Evolutionary conservation across 1,140 invertebrate genomes (phyloP).

Genomic region (Anthonomus grandis): DNA sequence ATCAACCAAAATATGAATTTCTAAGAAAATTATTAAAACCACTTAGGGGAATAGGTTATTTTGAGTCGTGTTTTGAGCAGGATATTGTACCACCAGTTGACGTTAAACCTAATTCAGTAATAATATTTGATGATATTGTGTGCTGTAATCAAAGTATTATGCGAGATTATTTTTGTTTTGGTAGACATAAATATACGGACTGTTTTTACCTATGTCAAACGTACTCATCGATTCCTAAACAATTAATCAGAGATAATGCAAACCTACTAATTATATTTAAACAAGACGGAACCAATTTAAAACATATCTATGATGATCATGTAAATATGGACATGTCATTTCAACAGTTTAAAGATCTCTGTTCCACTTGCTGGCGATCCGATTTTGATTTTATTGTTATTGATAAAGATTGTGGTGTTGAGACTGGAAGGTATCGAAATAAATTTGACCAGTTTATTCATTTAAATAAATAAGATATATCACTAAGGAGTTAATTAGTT

Average conservation of each 20-base stretch:
- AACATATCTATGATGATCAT: constrained; percentile 48
- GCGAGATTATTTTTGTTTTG: constrained; percentile 44
- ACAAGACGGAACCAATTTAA: constrained; percentile 48
- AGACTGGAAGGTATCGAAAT: constrained; percentile 40
- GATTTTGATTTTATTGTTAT: constrained; percentile 40
- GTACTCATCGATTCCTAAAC: constrained; percentile 47
- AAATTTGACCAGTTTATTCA: constrained; percentile 35
- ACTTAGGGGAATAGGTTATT: constrained; percentile 37
- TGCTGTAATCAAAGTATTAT: constrained; percentile 45
- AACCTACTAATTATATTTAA: constrained; percentile 47
- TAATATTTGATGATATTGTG: constrained; percentile 47
- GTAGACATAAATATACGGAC: constrained; percentile 42
- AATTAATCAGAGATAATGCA: constrained; percentile 47
- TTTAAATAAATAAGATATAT: constrained; percentile 10
- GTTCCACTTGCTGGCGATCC: constrained; percentile 38
- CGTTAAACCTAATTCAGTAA: constrained; percentile 37
- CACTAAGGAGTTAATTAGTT: constrained; percentile 4
- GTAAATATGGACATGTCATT: constrained; percentile 44
- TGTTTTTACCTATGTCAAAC: constrained; percentile 46
- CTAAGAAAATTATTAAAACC: constrained; percentile 35
- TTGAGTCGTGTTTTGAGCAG: constrained; percentile 35
- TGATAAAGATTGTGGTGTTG: constrained; percentile 37
- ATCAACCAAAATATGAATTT: constrained; percentile 45
- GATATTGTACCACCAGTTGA: constrained; percentile 31
- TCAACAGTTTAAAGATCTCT: constrained; percentile 41